Evolutionary conservation across 1,140 invertebrate genomes (phyloP).

Genomic region (Riptortus pedestris): DNA sequence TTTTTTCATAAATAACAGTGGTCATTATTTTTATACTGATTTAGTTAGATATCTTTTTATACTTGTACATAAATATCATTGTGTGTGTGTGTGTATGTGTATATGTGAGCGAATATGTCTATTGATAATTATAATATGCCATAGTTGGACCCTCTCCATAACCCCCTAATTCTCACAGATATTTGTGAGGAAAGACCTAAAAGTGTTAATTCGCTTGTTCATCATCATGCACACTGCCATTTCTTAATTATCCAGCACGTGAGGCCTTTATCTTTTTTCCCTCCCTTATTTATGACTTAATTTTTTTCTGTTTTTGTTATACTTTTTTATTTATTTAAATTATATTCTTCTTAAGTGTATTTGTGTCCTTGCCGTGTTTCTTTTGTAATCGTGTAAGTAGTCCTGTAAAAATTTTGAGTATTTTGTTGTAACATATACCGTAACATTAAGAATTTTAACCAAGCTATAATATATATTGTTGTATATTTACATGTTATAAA

Average conservation of each 20-base stretch:
- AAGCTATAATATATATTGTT: slow-evolving; percentile 9
- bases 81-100: slow-evolving; percentile 5
- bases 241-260: neutral
- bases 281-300: neutral
- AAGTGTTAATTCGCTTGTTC: neutral
- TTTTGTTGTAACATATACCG: slow-evolving; percentile 11
- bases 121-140: no score
- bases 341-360: neutral
- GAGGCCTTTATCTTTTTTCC: neutral
- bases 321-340: slow-evolving; percentile 2
- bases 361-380: no score
- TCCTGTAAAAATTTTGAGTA: neutral
- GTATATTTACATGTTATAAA: slow-evolving; percentile 13
- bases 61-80: neutral
- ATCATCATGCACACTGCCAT: neutral
- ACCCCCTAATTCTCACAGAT: neutral
- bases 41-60: slow-evolving; percentile 10
- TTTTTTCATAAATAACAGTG: slow-evolving; percentile 8
- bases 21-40: slow-evolving; percentile 14
- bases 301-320: slow-evolving; percentile 2
- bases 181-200: neutral
- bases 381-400: neutral
- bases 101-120: no score
- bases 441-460: slow-evolving; percentile 6
- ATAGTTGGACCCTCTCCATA: no score